phyloP scores from a whole-genome alignment of 2,888 invertebrate species.

The Apamea sordens region DNA sequence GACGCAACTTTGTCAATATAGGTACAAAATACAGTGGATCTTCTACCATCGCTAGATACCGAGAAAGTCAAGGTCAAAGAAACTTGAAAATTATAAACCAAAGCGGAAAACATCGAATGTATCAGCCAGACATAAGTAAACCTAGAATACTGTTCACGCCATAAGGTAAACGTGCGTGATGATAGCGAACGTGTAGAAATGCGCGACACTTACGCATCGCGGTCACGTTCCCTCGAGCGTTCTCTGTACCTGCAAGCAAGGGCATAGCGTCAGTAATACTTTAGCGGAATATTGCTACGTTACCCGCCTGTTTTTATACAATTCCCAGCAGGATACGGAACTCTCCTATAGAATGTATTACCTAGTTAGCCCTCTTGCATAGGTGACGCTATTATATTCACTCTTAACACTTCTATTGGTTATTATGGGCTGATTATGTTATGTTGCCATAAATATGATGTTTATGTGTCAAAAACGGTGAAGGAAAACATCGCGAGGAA shows the following conservation, averaged over 20 bases:
- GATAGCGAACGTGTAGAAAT: conserved; percentile 56
- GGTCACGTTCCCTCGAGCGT: conserved; percentile 92
- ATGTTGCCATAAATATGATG: no score
- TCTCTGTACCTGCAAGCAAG: conserved; percentile 92
- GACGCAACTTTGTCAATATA: conserved; percentile 23
- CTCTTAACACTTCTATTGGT: not conserved
- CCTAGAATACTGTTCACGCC: conserved; percentile 49
- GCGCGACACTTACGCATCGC: conserved; percentile 90
- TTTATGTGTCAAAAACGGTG: no score
- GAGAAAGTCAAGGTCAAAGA: conserved; percentile 17
- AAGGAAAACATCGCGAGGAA: no score
- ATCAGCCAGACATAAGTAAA: conserved; percentile 29
- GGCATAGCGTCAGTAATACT: conserved; percentile 65
- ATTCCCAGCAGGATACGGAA: conserved; percentile 17
- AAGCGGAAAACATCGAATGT: conserved; percentile 37
- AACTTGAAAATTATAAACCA: conserved; percentile 36
- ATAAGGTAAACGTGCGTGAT: conserved; percentile 54
- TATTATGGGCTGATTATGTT: not conserved
- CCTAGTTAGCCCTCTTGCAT: conserved; percentile 35
- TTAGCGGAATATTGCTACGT: conserved; percentile 33
- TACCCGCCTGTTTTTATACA: not conserved
- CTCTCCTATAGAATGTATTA: conserved; percentile 18
- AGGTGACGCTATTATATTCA: not conserved
- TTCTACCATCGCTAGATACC: conserved; percentile 40
- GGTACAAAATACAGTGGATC: conserved; percentile 31